Base-by-base conservation (phyloP, 2,113 vertebrate genomes). In the Xyrauchen texanus region DNA sequence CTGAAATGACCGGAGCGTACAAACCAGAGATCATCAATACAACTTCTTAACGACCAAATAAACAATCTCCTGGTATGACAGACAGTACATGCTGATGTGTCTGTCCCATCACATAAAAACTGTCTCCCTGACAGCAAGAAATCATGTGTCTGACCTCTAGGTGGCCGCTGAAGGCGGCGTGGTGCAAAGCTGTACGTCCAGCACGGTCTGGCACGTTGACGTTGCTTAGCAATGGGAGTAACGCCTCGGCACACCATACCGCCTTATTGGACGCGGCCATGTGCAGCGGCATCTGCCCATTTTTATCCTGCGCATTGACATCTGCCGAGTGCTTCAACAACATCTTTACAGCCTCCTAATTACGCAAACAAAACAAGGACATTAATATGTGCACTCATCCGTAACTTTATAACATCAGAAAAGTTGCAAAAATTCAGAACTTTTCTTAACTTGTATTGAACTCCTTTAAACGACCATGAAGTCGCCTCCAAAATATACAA, bases 211-310 rank as follows among this genome's bases (percentile, higher is more conserved):
- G 98, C 60, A 99, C 96, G 46, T 99, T 99, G 69, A 98, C 95
- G 75, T 98, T 99, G 88, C 98, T 98, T 8, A 99, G 93, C 84
- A 96, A 93, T 64, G 98, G 97, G 42, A 98, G 96, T 71, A 99
- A 91, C 68, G 96, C 97, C 91, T 98, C 97, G 0, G 97, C 97
- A 12, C 98, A 99, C 87, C 96, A 96, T 64, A 99, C 95, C 12
- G 98, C 97, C 92, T 98, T 98, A 79, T 99, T 98, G 81, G 97
- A 96, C 46, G 96, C 97, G 16, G 97, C 97, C 80, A 99, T 96
- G 86, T 99, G 98, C 64, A 99, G 90, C 7, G 98, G 98, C 13
- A 97, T 99, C 93, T 99, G 98, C 98, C 98, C 98, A 85, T 98
- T 98, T 91, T 99, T 99, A 85, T 99, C 98, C 84, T 97, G 93